Evolutionary conservation across 2,888 invertebrate species (phyloP).

Genomic region (Bembecia ichneumoniformis): DNA sequence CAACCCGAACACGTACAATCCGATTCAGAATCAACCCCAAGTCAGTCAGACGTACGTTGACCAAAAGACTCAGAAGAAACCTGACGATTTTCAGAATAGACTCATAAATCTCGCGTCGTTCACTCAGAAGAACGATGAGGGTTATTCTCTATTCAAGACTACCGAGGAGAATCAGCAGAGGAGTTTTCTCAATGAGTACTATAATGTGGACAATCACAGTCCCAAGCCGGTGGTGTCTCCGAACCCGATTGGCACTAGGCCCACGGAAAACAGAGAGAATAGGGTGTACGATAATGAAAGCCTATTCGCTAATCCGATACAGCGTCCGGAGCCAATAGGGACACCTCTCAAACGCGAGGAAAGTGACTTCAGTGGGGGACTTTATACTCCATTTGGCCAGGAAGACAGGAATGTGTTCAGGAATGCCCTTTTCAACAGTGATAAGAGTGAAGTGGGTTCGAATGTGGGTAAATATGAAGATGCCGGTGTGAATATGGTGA

Average conservation of each 20-base stretch:
- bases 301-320: conserved; percentile 41
- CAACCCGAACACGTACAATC: conserved; percentile 39
- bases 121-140: conserved; percentile 61
- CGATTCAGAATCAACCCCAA: conserved; percentile 13
- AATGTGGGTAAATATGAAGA: conserved; percentile 23
- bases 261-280: conserved; percentile 22
- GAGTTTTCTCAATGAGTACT: conserved; percentile 44
- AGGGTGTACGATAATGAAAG: conserved; percentile 35
- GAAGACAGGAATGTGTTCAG: conserved; percentile 55
- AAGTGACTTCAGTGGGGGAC: conserved; percentile 19
- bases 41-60: conserved; percentile 22
- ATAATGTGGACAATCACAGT: conserved; percentile 30
- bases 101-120: conserved; percentile 59
- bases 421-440: conserved; percentile 44
- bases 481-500: conserved; percentile 20
- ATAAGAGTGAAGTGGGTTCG: conserved; percentile 27
- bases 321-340: conserved; percentile 48
- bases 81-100: conserved; percentile 37
- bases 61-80: conserved; percentile 17
- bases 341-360: conserved; percentile 32
- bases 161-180: conserved; percentile 40
- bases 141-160: conserved; percentile 56
- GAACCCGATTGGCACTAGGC: conserved; percentile 57
- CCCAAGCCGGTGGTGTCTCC: conserved; percentile 52
- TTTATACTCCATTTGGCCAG: conserved; percentile 58